phyloP scores from a whole-genome alignment of 2,888 invertebrate species.

The Rhodophaea formosa region DNA sequence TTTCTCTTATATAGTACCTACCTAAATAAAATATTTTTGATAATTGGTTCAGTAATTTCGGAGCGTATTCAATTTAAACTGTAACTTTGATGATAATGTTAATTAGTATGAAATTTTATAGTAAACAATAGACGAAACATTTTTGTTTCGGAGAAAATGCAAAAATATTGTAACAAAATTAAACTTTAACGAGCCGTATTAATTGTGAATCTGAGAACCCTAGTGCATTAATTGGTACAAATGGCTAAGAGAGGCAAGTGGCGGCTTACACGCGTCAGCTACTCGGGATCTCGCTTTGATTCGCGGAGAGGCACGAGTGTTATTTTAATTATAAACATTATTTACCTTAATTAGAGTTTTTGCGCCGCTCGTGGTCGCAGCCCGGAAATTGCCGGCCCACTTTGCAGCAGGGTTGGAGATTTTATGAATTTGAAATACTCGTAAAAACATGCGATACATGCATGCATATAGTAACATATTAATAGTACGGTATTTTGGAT shows the following conservation, averaged over 20 bases:
- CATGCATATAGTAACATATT: too few species aligned
- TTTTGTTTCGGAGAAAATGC: too few species aligned
- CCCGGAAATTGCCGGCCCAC: conserved; percentile 61
- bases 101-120: neutral
- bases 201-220: neutral
- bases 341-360: conserved; percentile 77
- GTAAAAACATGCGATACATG: too few species aligned
- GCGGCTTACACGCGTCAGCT: conserved; percentile 58
- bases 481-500: too few species aligned
- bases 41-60: too few species aligned
- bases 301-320: conserved; percentile 58
- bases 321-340: conserved; percentile 81
- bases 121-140: too few species aligned
- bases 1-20: too few species aligned
- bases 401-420: conserved; percentile 26
- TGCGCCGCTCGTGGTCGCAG: conserved; percentile 56
- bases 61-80: too few species aligned
- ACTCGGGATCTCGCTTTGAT: conserved; percentile 66
- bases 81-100: too few species aligned
- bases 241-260: conserved; percentile 58
- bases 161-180: neutral
- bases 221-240: conserved; percentile 34
- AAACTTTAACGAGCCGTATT: neutral
- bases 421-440: neutral
- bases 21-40: too few species aligned